Conservation (phyloP, 2,797 vertebrate species). For the Chrosomus eos region DNA sequence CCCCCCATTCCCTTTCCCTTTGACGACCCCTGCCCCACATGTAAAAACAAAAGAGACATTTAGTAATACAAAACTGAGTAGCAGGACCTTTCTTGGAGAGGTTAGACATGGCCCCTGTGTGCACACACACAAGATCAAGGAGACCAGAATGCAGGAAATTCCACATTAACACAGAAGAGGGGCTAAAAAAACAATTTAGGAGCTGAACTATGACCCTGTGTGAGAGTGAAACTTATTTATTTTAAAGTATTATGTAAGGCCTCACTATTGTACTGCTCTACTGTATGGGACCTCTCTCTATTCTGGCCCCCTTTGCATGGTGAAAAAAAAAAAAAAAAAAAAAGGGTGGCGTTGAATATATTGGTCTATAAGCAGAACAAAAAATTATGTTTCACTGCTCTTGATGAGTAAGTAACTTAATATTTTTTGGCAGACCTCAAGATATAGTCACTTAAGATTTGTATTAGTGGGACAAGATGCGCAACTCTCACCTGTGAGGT, state of each 20-base stretch:
- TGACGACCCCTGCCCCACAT: slow-evolving; percentile 57
- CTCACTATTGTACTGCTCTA: slow-evolving; percentile 42
- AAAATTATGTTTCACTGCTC: neutral
- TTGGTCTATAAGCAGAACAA: neutral
- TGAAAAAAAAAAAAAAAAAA: slow-evolving; percentile 48
- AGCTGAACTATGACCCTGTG: slow-evolving; percentile 73
- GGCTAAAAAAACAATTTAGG: slow-evolving; percentile 73
- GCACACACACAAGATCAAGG: slow-evolving; percentile 56
- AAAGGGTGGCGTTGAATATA: slow-evolving; percentile 52
- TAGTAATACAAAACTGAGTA: slow-evolving; percentile 71
- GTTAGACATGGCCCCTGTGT: slow-evolving; percentile 42
- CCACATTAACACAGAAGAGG: slow-evolving; percentile 74
- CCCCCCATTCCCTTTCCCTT: slow-evolving; percentile 69
- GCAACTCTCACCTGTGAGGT: neutral
- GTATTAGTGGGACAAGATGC: neutral
- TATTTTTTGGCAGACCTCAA: neutral
- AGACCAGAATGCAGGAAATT: slow-evolving; percentile 77
- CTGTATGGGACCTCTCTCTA: slow-evolving; percentile 21
- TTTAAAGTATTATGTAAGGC: slow-evolving; percentile 60
- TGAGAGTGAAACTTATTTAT: slow-evolving; percentile 55
- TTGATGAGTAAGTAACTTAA: neutral
- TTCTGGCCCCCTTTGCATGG: slow-evolving; percentile 45
- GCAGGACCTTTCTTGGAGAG: slow-evolving; percentile 59
- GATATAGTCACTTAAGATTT: neutral
- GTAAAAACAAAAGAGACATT: slow-evolving; percentile 57